Evolutionary conservation across 2,797 vertebrate genomes (phyloP).

Genomic region (Falco novaeseelandiae): DNA sequence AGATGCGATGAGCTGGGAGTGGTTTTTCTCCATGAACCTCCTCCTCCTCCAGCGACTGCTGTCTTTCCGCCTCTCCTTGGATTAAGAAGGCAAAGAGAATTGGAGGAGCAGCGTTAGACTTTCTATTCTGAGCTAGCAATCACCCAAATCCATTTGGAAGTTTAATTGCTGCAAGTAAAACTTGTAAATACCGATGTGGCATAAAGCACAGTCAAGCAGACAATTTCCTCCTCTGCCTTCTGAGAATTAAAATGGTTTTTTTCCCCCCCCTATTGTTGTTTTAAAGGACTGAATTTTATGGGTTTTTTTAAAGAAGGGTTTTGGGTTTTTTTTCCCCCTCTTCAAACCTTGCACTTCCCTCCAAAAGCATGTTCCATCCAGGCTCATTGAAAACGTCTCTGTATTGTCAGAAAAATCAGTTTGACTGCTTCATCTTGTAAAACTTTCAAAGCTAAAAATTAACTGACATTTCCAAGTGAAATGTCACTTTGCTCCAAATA

Average conservation of each 20-base stretch:
- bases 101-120: not conserved
- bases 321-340: too few relatives aligned
- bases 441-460: conserved; percentile 61
- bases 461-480: conserved; percentile 69
- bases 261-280: not conserved
- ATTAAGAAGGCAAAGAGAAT: not conserved
- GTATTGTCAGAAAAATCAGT: conserved; percentile 47
- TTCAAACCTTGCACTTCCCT: not conserved
- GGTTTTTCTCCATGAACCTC: not conserved
- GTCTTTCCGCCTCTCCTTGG: accelerated
- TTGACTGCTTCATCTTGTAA: conserved; percentile 56
- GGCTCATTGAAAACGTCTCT: not conserved
- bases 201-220: not conserved
- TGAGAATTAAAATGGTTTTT: not conserved
- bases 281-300: not conserved
- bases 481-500: conserved; percentile 63
- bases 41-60: not conserved
- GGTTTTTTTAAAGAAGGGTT: not conserved
- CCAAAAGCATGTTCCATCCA: not conserved
- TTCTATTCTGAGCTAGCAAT: not conserved
- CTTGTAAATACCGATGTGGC: not conserved
- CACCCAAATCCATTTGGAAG: not conserved
- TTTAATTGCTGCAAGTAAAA: conserved; percentile 45
- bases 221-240: not conserved
- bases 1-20: not conserved